Evolutionary conservation across 2,888 invertebrate genomes (phyloP).

Genomic region (Seira sanloemensis): DNA sequence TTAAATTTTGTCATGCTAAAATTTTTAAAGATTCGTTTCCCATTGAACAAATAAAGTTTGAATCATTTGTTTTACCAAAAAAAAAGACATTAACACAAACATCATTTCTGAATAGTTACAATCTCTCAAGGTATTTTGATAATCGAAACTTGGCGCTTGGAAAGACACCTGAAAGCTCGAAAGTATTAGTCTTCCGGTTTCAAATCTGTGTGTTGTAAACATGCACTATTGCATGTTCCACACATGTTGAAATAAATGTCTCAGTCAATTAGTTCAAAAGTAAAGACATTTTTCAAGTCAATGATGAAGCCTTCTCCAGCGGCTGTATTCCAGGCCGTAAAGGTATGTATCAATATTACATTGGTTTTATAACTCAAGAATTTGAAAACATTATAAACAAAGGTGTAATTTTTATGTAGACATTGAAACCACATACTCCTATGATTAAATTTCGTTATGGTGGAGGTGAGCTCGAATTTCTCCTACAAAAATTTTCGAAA

Average conservation of each 20-base stretch:
- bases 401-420: slow-evolving; percentile 33
- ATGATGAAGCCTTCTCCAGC: slow-evolving; percentile 67
- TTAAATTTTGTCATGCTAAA: no score
- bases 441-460: slow-evolving; percentile 71
- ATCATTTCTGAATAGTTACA: no score
- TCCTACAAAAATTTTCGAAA: background rate
- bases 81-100: no score
- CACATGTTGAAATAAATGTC: slow-evolving; percentile 35
- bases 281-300: slow-evolving; percentile 68
- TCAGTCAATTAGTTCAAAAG: slow-evolving; percentile 60
- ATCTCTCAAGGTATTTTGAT: no score
- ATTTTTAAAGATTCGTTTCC: no score
- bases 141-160: no score
- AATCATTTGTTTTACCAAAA: no score
- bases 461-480: slow-evolving; percentile 33
- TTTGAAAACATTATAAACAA: background rate
- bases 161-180: no score
- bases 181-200: no score
- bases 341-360: slow-evolving; percentile 39
- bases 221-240: slow-evolving; percentile 17
- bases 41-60: no score
- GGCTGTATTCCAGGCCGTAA: slow-evolving; percentile 63
- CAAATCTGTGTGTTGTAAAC: no score
- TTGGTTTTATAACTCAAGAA: background rate
- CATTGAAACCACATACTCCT: slow-evolving; percentile 70